These are phyloP conservation scores for Trissolcus brochymenae DNA, from an alignment of 2,888 invertebrate species.

Conservation along the genomic window DNA sequence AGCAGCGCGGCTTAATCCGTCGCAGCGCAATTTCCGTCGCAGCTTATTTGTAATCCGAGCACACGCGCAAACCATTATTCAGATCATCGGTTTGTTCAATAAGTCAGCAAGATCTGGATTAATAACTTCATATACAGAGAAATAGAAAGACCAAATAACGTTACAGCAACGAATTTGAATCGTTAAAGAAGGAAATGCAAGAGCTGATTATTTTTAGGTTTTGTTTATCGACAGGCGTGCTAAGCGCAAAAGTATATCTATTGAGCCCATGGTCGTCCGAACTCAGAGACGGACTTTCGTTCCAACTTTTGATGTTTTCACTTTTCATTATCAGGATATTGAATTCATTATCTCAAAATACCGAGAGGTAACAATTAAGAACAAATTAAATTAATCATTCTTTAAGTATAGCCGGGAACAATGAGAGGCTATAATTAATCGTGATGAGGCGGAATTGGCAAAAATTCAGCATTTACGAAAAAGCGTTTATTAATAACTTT, in stretches of 20 bases:
- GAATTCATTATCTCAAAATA: no score
- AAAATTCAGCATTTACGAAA: conserved; percentile 49
- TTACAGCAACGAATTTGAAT: neutral
- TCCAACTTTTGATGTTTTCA: no score
- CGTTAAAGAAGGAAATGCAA: neutral
- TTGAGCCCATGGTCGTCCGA: conserved; percentile 13
- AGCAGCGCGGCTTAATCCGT: conserved; percentile 17
- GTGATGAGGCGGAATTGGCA: conserved; percentile 32
- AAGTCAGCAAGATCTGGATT: conserved; percentile 6
- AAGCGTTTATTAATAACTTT: conserved; percentile 28
- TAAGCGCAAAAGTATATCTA: no score
- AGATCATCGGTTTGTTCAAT: conserved; percentile 41
- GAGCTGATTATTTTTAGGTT: conserved; percentile 17
- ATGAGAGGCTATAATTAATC: conserved; percentile 32
- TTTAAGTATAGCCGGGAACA: neutral
- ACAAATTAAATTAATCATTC: no score
- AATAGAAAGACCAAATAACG: no score
- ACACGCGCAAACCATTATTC: conserved; percentile 33
- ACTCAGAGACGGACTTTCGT: conserved; percentile 10
- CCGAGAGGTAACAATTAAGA: no score
- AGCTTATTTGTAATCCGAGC: conserved; percentile 27
- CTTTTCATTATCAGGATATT: no score
- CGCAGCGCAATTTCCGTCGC: conserved; percentile 15
- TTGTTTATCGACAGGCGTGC: neutral
- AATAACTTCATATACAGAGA: no score